Conservation (phyloP, 1,140 invertebrate genomes). For the Cyrtorhinus lividipennis region DNA sequence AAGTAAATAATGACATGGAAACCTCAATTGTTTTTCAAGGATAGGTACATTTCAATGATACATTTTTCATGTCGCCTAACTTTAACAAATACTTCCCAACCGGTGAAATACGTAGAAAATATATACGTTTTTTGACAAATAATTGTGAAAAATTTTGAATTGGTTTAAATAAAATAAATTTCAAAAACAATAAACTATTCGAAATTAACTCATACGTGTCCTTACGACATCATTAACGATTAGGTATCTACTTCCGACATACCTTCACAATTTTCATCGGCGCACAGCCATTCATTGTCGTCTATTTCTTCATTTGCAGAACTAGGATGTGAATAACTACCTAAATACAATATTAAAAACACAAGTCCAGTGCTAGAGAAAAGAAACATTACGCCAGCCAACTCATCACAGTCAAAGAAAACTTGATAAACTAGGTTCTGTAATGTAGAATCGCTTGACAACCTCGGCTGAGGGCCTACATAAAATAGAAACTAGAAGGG, state of each 20-base stretch:
- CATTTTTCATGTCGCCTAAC: not conserved
- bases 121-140: no score
- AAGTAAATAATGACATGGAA: no score
- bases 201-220: not conserved
- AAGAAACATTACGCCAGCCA: not conserved
- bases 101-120: not conserved
- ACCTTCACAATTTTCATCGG: not conserved
- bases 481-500: no score
- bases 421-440: no score
- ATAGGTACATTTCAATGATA: not conserved
- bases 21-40: not conserved
- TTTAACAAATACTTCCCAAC: not conserved
- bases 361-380: not conserved
- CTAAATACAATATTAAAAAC: not conserved
- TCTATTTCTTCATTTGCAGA: not conserved
- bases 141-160: no score
- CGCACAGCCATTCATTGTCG: not conserved
- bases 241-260: not conserved
- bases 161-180: not conserved
- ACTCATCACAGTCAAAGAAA: not conserved
- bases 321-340: not conserved
- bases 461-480: no score
- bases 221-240: not conserved
- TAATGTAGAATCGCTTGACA: no score
- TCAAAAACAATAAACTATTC: not conserved